Evolutionary conservation across 2,888 invertebrate genomes (phyloP).

Genomic region (Noctua fimbriata): DNA sequence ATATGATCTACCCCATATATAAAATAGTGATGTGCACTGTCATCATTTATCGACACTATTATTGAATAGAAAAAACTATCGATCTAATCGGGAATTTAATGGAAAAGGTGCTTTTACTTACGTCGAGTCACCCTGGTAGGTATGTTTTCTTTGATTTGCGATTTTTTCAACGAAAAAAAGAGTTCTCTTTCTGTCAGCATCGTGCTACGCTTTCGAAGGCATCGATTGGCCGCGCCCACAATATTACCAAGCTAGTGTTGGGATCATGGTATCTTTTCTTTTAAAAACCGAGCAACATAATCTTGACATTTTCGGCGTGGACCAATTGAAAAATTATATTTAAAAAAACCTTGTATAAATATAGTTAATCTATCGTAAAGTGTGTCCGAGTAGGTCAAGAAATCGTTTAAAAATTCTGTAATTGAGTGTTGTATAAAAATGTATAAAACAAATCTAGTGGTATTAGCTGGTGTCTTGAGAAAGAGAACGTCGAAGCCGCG

Average conservation of each 20-base stretch:
- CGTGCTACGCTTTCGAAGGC: constrained; percentile 40
- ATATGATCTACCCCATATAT: constrained; percentile 55
- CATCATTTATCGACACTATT: constrained; percentile 55
- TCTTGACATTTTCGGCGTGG: constrained; percentile 71
- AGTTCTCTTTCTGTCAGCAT: constrained; percentile 28
- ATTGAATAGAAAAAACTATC: constrained; percentile 36
- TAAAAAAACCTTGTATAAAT: constrained; percentile 55
- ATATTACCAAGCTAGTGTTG: constrained; percentile 51
- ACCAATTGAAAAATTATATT: constrained; percentile 67
- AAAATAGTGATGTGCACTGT: constrained; percentile 63
- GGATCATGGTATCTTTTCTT: constrained; percentile 41
- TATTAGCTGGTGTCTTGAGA: constrained; percentile 43
- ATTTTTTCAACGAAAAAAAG: constrained; percentile 38
- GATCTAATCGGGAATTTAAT: constrained; percentile 55
- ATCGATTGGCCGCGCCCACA: constrained; percentile 66
- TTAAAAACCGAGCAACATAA: constrained; percentile 42
- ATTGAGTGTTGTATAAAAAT: constrained; percentile 65
- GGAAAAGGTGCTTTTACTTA: constrained; percentile 61
- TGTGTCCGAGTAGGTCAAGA: constrained; percentile 56
- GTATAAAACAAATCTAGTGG: constrained; percentile 61
- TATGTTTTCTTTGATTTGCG: constrained; percentile 39
- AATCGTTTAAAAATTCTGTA: constrained; percentile 46
- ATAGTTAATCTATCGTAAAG: constrained; percentile 56
- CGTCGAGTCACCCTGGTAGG: constrained; percentile 37
- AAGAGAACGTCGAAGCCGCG: constrained; percentile 13